Evolutionary conservation across 2,797 vertebrate species (phyloP), one percentile per base, ranked within the genome.

Genomic region (Chiropotes sagulatus): DNA sequence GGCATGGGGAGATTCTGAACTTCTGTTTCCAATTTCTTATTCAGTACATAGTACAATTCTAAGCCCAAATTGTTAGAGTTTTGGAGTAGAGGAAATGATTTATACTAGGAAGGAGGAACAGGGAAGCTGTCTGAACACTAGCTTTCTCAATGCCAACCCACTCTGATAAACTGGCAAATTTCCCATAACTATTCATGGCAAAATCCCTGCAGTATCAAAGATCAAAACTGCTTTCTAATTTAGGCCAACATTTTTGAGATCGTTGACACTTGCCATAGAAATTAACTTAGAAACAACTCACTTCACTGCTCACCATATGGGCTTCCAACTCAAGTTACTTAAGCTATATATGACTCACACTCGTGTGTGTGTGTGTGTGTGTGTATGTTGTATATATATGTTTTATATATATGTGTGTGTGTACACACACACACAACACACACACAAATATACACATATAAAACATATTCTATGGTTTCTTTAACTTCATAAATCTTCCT

Each of bases 171-270:
- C 13, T 2, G 12, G 72, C 52, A 73, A 70, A 30, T 48, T 79
- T 96, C 85, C 73, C 75, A 1, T 24, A 70, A 78, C 75, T 12
- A n/a, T 61, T 94, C 26, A 52, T 9, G 57, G 73, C 80, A 76
- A 88, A 96, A 64, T 33, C 20, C 44, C 19, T 30, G n/a, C 24
- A 64, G 15, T 33, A 67, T 80, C 90, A 90, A 95, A 79, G 39
- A 85, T 73, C 83, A 93, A 96, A 94, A 86, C 7, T 12, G 26
- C 64, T 76, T 79, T 73, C 72, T 85, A 57, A 87, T 61, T 41
- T 41, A 93, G n/a, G 41, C 5, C 50, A 84, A 41, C 19, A 48
- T 50, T 86, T 90, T 76, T 46, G 52, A 94, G 70, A 81, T 22
- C 58, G 14, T 57, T 85, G 85, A 88, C 57, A 61, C n/a, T 19